Evolutionary conservation across 2,113 vertebrate species (phyloP).

Genomic region (Rousettus leschenaultii): DNA sequence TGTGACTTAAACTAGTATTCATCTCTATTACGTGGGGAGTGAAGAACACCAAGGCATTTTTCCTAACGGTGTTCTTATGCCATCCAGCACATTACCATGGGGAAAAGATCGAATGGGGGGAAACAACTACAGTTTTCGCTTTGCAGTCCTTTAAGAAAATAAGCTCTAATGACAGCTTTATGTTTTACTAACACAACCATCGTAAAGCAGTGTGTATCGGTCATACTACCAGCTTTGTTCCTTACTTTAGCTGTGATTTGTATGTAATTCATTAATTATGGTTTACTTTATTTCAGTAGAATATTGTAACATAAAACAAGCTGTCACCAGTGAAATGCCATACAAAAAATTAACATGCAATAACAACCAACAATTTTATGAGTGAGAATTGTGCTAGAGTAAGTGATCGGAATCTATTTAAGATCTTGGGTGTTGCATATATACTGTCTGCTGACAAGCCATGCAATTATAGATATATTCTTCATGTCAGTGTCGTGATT

Average conservation of each 20-base stretch:
- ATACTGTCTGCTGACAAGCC: neutral
- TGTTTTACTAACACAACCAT: neutral
- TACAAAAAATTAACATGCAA: neutral
- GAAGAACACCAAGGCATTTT: neutral
- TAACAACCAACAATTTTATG: constrained; percentile 1
- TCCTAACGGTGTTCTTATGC: neutral
- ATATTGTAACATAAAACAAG: constrained; percentile 18
- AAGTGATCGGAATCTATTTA: constrained; percentile 45
- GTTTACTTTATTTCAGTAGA: neutral
- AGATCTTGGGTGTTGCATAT: constrained; percentile 40
- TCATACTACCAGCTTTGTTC: neutral
- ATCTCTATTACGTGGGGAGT: neutral
- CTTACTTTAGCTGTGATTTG: neutral
- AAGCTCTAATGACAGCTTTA: neutral
- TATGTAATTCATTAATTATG: neutral
- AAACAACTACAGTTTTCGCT: neutral
- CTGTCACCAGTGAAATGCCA: neutral
- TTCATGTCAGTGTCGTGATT: constrained; percentile 54
- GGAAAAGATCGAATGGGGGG: neutral
- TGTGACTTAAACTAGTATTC: neutral
- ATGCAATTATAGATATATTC: constrained; percentile 47
- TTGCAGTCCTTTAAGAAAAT: neutral
- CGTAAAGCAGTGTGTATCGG: neutral
- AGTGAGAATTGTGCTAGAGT: neutral
- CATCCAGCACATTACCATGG: neutral